A percentile compares a stretch with the other conserved stretches of the same genome.
Evolutionary conservation across 2,888 invertebrate genomes (phyloP).

Genomic region (Lithodes maja): DNA sequence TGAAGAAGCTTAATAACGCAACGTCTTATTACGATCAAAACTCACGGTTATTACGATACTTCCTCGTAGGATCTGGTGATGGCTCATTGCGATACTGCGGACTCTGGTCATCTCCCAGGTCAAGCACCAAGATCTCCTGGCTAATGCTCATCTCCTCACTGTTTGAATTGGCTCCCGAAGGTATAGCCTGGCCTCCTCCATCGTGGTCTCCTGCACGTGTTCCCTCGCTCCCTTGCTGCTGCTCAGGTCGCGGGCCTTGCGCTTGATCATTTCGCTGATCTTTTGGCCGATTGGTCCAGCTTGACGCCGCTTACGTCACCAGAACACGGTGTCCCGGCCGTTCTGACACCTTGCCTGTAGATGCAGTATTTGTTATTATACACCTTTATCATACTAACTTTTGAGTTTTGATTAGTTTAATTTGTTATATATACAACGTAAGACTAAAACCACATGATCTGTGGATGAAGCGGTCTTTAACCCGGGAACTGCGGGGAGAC

Average conservation of each 20-base stretch:
- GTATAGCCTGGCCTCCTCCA: constrained; percentile 67
- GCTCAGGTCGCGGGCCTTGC: constrained; percentile 80
- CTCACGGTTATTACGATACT: constrained; percentile 65
- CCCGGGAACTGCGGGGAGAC: too few species aligned
- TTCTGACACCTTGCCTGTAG: constrained; percentile 82
- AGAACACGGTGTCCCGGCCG: constrained; percentile 92
- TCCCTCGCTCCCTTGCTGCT: constrained; percentile 76
- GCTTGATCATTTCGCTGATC: constrained; percentile 81
- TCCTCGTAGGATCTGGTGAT: constrained; percentile 30
- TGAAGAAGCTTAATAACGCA: too few species aligned
- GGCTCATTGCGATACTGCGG: constrained; percentile 67
- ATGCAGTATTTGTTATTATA: too few species aligned
- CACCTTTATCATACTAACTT: too few species aligned
- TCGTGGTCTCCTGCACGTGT: constrained; percentile 79
- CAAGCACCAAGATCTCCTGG: constrained; percentile 93
- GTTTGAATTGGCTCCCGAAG: neutral
- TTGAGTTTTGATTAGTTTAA: too few species aligned
- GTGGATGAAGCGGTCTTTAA: neutral
- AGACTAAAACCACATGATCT: neutral
- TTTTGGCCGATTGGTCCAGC: constrained; percentile 81
- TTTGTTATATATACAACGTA: neutral
- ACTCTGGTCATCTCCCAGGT: constrained; percentile 87
- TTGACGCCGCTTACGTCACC: constrained; percentile 77
- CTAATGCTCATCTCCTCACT: constrained; percentile 94
- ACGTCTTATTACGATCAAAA: neutral